A percentile compares a stretch with the other conserved stretches of the same genome.
phyloP scores from a whole-genome alignment of 2,113 vertebrate genomes.

The Mesitornis unicolor region DNA sequence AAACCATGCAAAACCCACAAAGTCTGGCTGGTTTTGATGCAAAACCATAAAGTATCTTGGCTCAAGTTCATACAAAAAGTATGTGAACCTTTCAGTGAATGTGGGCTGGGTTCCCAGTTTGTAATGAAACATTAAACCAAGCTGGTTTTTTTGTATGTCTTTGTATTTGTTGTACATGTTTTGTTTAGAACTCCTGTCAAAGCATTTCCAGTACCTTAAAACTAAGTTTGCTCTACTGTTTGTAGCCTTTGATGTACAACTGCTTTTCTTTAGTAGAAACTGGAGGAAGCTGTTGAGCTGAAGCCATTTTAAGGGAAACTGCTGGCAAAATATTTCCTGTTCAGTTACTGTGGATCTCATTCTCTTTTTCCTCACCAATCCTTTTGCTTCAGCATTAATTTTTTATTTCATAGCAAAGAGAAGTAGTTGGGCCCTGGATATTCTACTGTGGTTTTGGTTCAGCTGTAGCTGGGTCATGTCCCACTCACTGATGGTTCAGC shows the following conservation, averaged over 20 bases:
- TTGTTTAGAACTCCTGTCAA: not conserved
- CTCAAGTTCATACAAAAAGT: not conserved
- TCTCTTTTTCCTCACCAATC: not conserved
- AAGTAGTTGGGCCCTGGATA: not conserved
- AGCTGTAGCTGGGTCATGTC: not conserved
- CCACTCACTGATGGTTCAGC: not conserved
- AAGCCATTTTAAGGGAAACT: not conserved
- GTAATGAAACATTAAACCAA: not conserved
- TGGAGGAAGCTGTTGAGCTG: not conserved
- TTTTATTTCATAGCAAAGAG: not conserved
- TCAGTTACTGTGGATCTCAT: not conserved
- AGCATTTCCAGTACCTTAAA: not conserved
- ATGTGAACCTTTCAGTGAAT: not conserved
- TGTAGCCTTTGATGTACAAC: not conserved
- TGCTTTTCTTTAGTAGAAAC: not conserved
- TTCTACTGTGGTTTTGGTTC: not conserved
- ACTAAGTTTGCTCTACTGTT: not conserved
- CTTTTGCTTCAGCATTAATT: not conserved
- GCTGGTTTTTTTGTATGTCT: not conserved
- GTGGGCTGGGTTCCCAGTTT: not conserved
- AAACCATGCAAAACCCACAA: not conserved
- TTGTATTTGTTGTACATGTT: not conserved
- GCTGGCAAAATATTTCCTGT: not conserved
- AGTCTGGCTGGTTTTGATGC: slow-evolving; percentile 10
- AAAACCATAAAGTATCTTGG: not conserved